Evolutionary conservation across 2,113 vertebrate species (phyloP), one percentile per base, ranked within the genome.

Genomic region (Phainopepla nitens): DNA sequence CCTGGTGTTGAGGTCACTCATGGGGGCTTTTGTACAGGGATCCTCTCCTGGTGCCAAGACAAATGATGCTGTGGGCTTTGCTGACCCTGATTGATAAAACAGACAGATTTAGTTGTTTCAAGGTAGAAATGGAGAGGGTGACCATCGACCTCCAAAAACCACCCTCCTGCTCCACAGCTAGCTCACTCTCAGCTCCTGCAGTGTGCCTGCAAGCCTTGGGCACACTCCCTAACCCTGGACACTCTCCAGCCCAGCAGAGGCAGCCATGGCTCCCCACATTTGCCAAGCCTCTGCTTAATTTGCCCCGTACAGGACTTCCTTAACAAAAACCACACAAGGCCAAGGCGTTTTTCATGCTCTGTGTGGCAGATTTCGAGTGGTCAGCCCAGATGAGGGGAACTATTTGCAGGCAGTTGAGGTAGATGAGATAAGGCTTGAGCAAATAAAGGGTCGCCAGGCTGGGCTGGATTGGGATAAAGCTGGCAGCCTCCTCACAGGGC

Each of bases 1-100:
- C 23, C 12, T 57, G 14, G 16, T 2, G 14, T 9, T 23, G 20
- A 36, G 47, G 17, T 69, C 2, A 0, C 39, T 50, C 2, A 0
- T 2, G 6, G 42, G 36, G 35, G 9, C 19, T 61, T 68, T 79
- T 45, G 19, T 47, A 19, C 17, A 5, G n/a, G 25, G 7, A 4
- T 39, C 73, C n/a, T 61, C 23, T 1, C 42, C 27, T 69, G 44
- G 13, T 16, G 24, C 29, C 35, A 36, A 69, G 50, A 42, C 8
- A 60, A 75, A 72, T 10, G 15, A 5, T 42, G 25, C 49, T 15
- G 10, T 25, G 36, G 33, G n/a, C 27, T 76, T 79, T 61, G 20
- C 45, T 1, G 9, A 12, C 29, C 25, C 36, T 1, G 0, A 18
- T 0, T 36, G 53, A 42, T 25, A 82, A 75, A 89, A 23, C 10